A percentile compares a stretch with the other conserved stretches of the same genome.
Evolutionary conservation across 1,140 invertebrate genomes (phyloP).

Genomic region (Catajapyx aquilonaris): DNA sequence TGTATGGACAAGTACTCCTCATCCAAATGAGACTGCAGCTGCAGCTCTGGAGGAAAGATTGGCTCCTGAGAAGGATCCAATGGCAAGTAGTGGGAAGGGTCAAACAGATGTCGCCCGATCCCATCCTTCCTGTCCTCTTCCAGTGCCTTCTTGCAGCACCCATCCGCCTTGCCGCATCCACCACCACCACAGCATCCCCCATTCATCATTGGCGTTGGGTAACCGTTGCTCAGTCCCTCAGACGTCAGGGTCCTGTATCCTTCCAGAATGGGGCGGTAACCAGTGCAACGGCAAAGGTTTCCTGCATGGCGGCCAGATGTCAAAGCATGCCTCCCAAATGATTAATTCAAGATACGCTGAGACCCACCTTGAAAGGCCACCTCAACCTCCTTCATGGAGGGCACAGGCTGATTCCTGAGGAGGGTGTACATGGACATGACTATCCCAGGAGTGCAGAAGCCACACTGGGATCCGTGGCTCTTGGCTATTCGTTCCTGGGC

Average conservation of each 20-base stretch:
- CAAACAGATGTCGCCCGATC: slow-evolving; percentile 25
- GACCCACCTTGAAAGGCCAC: slow-evolving; percentile 47
- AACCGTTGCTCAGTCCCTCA: too few relatives aligned
- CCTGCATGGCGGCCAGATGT: too few relatives aligned
- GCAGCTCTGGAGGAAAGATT: slow-evolving; percentile 82
- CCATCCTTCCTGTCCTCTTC: slow-evolving; percentile 76
- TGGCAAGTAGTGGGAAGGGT: slow-evolving; percentile 44
- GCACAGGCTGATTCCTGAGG: slow-evolving; percentile 36
- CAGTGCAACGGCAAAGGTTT: slow-evolving; percentile 77
- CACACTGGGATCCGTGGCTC: slow-evolving; percentile 74
- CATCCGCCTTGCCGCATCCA: slow-evolving; percentile 33
- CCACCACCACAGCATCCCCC: slow-evolving; percentile 17
- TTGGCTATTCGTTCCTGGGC: slow-evolving; percentile 70
- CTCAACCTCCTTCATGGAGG: slow-evolving; percentile 47
- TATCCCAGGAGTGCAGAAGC: slow-evolving; percentile 78
- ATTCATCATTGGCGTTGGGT: too few relatives aligned
- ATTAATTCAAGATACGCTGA: too few relatives aligned
- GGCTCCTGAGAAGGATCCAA: slow-evolving; percentile 73
- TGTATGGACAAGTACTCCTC: slow-evolving; percentile 39
- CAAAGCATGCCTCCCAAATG: too few relatives aligned
- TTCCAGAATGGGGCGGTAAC: slow-evolving; percentile 75
- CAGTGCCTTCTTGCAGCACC: slow-evolving; percentile 49
- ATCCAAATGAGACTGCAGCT: slow-evolving; percentile 35
- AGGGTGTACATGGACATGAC: slow-evolving; percentile 88
- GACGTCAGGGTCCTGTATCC: slow-evolving; percentile 62